Percentiles rank a stretch among this genome's conserved stretches.
Conservation (phyloP, 2,113 vertebrate species). For the Calidris pugnax region DNA sequence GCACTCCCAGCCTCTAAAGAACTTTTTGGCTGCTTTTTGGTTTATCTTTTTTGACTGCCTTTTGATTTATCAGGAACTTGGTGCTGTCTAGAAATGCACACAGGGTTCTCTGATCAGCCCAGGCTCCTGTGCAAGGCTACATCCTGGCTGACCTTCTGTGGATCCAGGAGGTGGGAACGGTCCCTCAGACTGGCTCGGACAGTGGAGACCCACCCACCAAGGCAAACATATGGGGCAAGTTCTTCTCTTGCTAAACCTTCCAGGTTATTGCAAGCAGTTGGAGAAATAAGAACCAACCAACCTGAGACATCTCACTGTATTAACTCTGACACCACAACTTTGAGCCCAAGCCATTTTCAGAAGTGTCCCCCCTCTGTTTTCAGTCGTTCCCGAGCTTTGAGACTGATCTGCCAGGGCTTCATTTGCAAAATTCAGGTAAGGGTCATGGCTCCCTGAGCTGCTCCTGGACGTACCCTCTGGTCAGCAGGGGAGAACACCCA, state of each 20-base stretch:
- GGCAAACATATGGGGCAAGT: background rate
- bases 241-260: background rate
- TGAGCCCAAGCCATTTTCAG: background rate
- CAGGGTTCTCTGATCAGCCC: background rate
- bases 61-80: background rate
- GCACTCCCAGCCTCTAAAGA: background rate
- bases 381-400: background rate
- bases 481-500: background rate
- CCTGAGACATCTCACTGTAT: background rate
- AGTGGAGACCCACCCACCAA: background rate
- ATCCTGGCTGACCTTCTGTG: fast-evolving
- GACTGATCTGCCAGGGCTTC: background rate
- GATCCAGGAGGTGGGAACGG: background rate
- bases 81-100: background rate
- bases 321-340: background rate
- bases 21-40: background rate
- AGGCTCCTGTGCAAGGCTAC: background rate
- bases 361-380: background rate
- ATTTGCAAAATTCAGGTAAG: background rate
- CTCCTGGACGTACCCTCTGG: background rate
- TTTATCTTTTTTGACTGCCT: background rate
- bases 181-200: background rate
- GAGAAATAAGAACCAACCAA: background rate
- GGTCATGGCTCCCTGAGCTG: conserved; percentile 42
- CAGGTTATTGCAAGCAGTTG: background rate